These are phyloP conservation scores for Drosophila sordidula DNA, from an alignment of 2,888 invertebrate species.

Conservation along the genomic window DNA sequence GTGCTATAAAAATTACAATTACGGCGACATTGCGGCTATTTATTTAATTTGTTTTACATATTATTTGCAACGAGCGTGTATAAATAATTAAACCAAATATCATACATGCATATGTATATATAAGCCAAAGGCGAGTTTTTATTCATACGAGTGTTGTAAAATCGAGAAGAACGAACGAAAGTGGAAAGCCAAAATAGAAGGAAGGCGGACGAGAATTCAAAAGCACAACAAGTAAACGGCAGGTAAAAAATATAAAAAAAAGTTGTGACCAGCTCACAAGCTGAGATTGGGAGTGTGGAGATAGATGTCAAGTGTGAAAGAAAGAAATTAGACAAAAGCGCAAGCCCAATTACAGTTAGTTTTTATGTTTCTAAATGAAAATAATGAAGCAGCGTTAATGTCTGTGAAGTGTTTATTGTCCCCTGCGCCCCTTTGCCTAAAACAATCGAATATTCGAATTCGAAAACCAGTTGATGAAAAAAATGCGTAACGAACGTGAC, in stretches of 20 bases:
- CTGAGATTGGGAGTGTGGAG: slow-evolving; percentile 43
- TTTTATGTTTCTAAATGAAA: slow-evolving; percentile 56
- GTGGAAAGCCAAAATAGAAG: slow-evolving; percentile 56
- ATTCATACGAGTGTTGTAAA: slow-evolving; percentile 62
- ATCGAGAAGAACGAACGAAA: slow-evolving; percentile 60
- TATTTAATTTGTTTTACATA: slow-evolving; percentile 48
- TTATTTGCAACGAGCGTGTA: slow-evolving; percentile 33
- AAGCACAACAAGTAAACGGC: slow-evolving; percentile 63
- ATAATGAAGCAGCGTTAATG: slow-evolving; percentile 29
- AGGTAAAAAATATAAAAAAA: slow-evolving; percentile 56
- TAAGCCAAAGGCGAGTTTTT: slow-evolving; percentile 23
- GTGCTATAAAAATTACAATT: slow-evolving; percentile 47
- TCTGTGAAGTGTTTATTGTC: slow-evolving; percentile 36
- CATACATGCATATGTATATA: slow-evolving; percentile 9
- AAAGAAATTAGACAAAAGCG: slow-evolving; percentile 48
- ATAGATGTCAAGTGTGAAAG: slow-evolving; percentile 59
- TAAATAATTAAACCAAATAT: slow-evolving; percentile 21
- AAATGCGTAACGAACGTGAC: slow-evolving; percentile 49
- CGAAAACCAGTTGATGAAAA: slow-evolving; percentile 41
- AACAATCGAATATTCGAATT: slow-evolving; percentile 9
- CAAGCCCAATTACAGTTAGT: slow-evolving; percentile 66
- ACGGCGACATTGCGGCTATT: slow-evolving; percentile 54
- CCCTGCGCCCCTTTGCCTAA: neutral
- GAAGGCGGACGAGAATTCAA: slow-evolving; percentile 59
- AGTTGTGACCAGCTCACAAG: slow-evolving; percentile 39